Evolutionary conservation across 2,797 vertebrate genomes (phyloP), one percentile per base, ranked within the genome.

Genomic region (Petrocephalus sullivani): DNA sequence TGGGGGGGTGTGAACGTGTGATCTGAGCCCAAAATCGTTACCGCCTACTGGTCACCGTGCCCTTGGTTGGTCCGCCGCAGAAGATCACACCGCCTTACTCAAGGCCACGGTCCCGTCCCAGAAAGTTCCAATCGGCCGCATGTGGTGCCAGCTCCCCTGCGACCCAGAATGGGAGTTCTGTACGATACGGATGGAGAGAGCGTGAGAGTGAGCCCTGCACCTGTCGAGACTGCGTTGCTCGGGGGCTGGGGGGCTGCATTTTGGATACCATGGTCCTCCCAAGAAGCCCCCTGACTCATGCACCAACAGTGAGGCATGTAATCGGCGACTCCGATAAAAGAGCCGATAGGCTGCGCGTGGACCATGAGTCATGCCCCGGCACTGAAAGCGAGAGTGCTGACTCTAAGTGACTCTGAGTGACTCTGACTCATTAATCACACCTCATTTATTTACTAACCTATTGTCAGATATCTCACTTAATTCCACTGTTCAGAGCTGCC

Each of bases 1-100:
- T 89, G 90, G 92, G 94, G 94, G 93, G 93, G 92, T 90, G 82
- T 90, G 93, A 91, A 94, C 89, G 92, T 95, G 95, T 93, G 94
- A 95, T 94, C 91, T 93, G 94, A 95, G 94, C 95, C 94, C 94
- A 95, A 95, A 95, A 95, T 95, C 95, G 95, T 95, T 95, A 95
- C 93, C 91, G 93, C 90, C 75, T 93, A 93, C 93, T 95, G 94
- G 94, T 95, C 94, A 93, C 93, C 90, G 92, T 94, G 95, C 95
- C 95, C 95, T 96, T 95, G 95, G 92, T 91, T 94, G 92, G 92
- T 94, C 93, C 91, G 91, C 37, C 41, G 2, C 71, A 46, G 37
- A 78, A n/a, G 14, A 41, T 81, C 75, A n/a, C 75, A 46, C 75
- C 19, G 0, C 12, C 75, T 9, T 14, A 46, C 71, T 37, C 75